Percentiles rank a stretch among this genome's conserved stretches.
These are phyloP conservation scores for Acanthornis magna DNA, from an alignment of 2,797 vertebrate species.

Conservation along the genomic window DNA sequence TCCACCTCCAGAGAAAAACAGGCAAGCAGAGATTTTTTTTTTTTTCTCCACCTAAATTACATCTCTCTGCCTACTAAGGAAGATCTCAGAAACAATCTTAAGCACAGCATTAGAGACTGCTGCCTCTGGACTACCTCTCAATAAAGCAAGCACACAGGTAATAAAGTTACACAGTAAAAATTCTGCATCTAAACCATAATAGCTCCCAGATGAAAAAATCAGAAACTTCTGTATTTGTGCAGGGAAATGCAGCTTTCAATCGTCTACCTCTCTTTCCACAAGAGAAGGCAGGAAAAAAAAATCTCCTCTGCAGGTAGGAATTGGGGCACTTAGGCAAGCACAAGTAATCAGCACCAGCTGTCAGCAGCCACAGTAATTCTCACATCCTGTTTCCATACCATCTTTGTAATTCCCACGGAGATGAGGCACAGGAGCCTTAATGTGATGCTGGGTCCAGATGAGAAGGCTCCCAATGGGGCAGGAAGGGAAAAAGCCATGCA, in stretches of 20 bases:
- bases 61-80: constrained; percentile 21
- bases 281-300: background rate
- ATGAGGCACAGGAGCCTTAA: background rate
- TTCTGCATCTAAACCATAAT: background rate
- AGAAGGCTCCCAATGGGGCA: background rate
- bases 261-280: background rate
- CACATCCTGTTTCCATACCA: background rate
- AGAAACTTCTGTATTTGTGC: background rate
- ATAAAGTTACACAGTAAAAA: background rate
- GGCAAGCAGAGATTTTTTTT: background rate
- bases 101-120: constrained; percentile 3
- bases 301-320: background rate
- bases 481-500: accelerated
- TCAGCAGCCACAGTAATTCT: background rate
- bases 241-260: background rate
- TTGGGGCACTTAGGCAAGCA: background rate
- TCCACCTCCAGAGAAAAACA: background rate
- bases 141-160: background rate
- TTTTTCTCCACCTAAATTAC: background rate
- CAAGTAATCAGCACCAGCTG: background rate
- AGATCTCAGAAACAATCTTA: constrained; percentile 13
- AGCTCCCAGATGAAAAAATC: background rate
- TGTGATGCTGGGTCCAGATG: background rate
- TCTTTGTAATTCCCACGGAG: background rate
- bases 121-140: background rate